phyloP scores from a whole-genome alignment of 2,113 vertebrate species.

The Chamaea fasciata region DNA sequence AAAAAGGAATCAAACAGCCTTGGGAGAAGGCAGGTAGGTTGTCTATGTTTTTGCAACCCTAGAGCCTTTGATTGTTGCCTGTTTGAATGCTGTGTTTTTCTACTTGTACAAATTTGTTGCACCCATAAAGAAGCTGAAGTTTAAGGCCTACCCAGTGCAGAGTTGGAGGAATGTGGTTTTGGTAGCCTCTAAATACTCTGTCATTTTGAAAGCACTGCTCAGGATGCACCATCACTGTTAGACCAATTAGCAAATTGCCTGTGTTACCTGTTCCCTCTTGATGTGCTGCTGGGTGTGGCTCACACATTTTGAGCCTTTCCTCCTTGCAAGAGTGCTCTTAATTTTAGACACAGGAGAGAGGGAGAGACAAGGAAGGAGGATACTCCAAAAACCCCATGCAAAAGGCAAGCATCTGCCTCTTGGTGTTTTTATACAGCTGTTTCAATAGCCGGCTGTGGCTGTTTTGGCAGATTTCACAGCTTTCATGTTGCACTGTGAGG shows the following conservation, averaged over 20 bases:
- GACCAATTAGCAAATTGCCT: background rate
- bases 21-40: background rate
- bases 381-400: background rate
- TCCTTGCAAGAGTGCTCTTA: background rate
- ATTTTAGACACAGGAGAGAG: background rate
- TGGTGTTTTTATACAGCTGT: background rate
- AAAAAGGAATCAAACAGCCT: background rate
- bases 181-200: background rate
- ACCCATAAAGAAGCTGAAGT: background rate
- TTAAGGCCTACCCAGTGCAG: background rate
- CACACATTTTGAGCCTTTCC: background rate
- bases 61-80: background rate
- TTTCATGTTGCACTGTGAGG: background rate
- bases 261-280: rapidly evolving
- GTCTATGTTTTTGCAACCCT: background rate
- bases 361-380: background rate
- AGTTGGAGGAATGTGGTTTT: background rate
- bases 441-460: background rate
- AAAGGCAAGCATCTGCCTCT: background rate
- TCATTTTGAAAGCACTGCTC: background rate
- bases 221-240: background rate
- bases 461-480: background rate
- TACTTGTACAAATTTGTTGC: rapidly evolving
- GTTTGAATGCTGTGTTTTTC: background rate
- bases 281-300: background rate